phyloP scores from a whole-genome alignment of 1,140 invertebrate species.

The Drosophila nigrodunni region DNA sequence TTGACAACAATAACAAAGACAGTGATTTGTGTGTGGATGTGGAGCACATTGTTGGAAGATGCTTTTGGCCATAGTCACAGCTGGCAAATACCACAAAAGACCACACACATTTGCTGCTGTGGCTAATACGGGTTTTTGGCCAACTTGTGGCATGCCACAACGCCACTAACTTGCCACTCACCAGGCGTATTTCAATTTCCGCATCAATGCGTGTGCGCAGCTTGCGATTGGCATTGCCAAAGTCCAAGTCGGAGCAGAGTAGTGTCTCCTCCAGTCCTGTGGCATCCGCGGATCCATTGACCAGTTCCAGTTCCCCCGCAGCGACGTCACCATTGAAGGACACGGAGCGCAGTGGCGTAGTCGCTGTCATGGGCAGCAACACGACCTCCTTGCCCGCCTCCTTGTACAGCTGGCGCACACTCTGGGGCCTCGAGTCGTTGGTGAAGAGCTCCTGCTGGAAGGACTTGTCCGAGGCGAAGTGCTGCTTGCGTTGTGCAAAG shows the following conservation, averaged over 20 bases:
- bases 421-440: slow-evolving; percentile 86
- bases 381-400: slow-evolving; percentile 87
- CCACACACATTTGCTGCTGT: slow-evolving; percentile 65
- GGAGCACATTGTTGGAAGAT: slow-evolving; percentile 52
- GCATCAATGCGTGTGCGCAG: slow-evolving; percentile 89
- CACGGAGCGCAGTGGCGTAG: slow-evolving; percentile 62
- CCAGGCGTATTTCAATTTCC: slow-evolving; percentile 94
- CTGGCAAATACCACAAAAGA: slow-evolving; percentile 58
- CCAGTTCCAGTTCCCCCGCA: slow-evolving; percentile 28
- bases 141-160: slow-evolving; percentile 44
- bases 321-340: slow-evolving; percentile 63
- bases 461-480: slow-evolving; percentile 89
- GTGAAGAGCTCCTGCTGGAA: slow-evolving; percentile 89
- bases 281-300: slow-evolving; percentile 56
- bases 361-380: slow-evolving; percentile 71
- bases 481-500: slow-evolving; percentile 90
- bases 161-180: slow-evolving; percentile 85
- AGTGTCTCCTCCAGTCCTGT: slow-evolving; percentile 69
- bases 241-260: slow-evolving; percentile 92
- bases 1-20: slow-evolving; percentile 46
- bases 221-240: slow-evolving; percentile 89
- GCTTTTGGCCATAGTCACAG: slow-evolving; percentile 52
- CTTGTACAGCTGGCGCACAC: slow-evolving; percentile 90
- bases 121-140: slow-evolving; percentile 27
- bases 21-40: slow-evolving; percentile 38